Evolutionary conservation across 92 coral and sea anemone genomes (phyloP).

Genomic region (Porites divaricata): DNA sequence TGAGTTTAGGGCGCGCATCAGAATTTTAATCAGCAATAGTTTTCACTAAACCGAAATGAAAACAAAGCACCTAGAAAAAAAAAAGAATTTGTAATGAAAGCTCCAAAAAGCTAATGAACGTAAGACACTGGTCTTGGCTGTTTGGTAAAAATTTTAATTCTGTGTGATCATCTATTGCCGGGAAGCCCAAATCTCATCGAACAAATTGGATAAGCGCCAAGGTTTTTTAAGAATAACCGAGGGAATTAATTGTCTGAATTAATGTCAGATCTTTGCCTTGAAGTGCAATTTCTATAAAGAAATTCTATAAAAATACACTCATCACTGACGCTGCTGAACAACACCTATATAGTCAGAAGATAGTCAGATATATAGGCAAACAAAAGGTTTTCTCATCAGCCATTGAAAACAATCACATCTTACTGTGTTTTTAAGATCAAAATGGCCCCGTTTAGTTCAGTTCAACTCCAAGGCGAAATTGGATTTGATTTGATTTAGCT

Average conservation of each 20-base stretch:
- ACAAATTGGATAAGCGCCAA: neutral
- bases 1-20: conserved; percentile 22
- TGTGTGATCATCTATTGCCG: neutral
- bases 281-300: neutral
- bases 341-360: neutral
- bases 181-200: neutral
- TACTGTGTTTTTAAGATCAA: conserved; percentile 2
- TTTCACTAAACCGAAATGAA: conserved; percentile 17
- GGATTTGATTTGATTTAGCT: neutral
- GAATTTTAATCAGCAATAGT: conserved; percentile 37
- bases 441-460: neutral
- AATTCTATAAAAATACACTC: neutral
- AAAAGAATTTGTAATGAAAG: conserved; percentile 24
- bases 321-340: neutral
- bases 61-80: conserved; percentile 17
- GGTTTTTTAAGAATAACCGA: neutral
- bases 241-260: conserved; percentile 15
- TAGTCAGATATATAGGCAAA: neutral
- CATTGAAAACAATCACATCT: neutral
- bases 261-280: neutral
- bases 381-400: neutral
- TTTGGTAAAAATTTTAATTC: neutral
- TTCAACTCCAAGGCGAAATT: neutral
- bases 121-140: neutral
- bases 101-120: conserved; percentile 12